A percentile compares a stretch with the other conserved stretches of the same genome.
These are phyloP conservation scores for Myiopsitta monachus DNA, from an alignment of 2,113 vertebrate genomes.

Conservation along the genomic window DNA sequence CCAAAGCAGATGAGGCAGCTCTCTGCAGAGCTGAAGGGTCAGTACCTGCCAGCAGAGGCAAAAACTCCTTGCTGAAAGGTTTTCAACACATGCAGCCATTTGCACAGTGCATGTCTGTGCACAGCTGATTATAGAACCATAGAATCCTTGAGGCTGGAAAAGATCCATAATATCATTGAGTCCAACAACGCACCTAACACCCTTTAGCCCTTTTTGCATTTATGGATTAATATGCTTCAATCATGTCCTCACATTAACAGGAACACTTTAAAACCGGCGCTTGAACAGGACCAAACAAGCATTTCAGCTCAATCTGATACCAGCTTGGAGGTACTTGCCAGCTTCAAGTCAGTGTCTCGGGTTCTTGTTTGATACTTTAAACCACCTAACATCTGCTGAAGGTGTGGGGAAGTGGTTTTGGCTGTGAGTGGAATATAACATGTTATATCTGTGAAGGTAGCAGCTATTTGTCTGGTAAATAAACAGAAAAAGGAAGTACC, in stretches of 20 bases:
- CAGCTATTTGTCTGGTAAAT: background rate
- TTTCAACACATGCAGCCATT: background rate
- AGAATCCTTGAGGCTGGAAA: background rate
- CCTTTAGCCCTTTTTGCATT: background rate
- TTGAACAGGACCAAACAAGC: background rate
- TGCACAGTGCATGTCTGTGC: background rate
- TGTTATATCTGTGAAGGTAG: background rate
- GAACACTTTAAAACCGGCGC: background rate
- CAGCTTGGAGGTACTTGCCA: background rate
- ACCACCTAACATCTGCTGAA: background rate
- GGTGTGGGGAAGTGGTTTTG: background rate
- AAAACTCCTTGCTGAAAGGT: background rate
- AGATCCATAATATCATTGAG: background rate
- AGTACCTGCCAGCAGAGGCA: background rate
- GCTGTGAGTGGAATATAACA: background rate
- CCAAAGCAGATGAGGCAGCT: background rate
- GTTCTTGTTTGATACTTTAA: background rate
- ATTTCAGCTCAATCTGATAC: background rate
- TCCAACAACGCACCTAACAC: background rate
- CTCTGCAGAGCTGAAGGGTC: background rate
- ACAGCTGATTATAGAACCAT: background rate
- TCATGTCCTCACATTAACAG: background rate
- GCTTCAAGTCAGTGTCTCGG: background rate
- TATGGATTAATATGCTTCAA: background rate
- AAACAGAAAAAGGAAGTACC: background rate